phyloP scores from a whole-genome alignment of 2,888 invertebrate species.

The Crematogaster levior region DNA sequence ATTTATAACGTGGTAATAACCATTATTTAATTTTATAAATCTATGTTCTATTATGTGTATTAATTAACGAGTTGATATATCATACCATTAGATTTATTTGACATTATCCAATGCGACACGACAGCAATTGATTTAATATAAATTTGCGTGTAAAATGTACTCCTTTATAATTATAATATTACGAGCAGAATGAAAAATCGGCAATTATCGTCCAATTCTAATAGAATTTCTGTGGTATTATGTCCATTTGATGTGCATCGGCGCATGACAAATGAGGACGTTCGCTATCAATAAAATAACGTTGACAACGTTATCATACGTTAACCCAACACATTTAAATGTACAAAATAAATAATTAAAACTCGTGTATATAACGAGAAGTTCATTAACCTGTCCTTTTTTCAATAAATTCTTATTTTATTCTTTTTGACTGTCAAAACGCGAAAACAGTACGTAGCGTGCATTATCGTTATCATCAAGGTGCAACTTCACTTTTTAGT shows the following conservation, averaged over 20 bases:
- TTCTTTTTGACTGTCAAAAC: background rate
- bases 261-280: conserved; percentile 18
- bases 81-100: conserved; percentile 34
- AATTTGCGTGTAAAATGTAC: conserved; percentile 8
- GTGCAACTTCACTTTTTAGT: background rate
- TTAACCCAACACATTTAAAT: conserved; percentile 10
- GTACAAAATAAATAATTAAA: conserved; percentile 38
- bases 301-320: background rate
- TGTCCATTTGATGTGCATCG: conserved; percentile 2
- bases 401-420: conserved; percentile 13
- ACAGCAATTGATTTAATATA: conserved; percentile 15
- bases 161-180: conserved; percentile 30
- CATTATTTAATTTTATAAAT: conserved; percentile 39
- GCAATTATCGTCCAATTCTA: background rate
- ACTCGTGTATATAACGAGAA: background rate
- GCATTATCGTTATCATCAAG: background rate
- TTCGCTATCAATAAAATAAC: conserved; percentile 9
- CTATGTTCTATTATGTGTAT: conserved; percentile 17
- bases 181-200: conserved; percentile 24
- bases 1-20: conserved; percentile 6
- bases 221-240: conserved; percentile 10
- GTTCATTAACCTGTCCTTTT: background rate
- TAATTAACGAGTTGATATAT: conserved; percentile 44
- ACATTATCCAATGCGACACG: conserved; percentile 18
- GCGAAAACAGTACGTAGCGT: background rate